These are phyloP conservation scores for Babylonia areolata DNA, from an alignment of 1,140 invertebrate genomes.

Conservation along the genomic window DNA sequence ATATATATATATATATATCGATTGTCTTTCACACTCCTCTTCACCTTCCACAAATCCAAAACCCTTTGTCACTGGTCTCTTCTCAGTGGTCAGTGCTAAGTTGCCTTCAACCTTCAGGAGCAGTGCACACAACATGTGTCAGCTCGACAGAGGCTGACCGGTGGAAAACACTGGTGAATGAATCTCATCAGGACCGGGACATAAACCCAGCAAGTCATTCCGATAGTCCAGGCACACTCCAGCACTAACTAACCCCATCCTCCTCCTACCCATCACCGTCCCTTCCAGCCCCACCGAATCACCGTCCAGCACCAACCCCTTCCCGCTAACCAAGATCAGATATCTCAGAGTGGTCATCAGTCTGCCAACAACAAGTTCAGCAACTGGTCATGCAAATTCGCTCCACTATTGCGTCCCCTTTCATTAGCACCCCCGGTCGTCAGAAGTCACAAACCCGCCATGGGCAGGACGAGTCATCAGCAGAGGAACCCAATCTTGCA, in stretches of 20 bases:
- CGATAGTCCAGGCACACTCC: neutral
- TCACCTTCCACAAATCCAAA: no score
- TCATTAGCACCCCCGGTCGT: slow-evolving; percentile 6
- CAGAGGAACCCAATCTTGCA: neutral
- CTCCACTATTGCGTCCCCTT: neutral
- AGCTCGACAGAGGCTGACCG: no score
- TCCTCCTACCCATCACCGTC: neutral
- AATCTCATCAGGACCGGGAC: neutral
- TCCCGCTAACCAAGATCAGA: no score
- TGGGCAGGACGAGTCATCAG: neutral
- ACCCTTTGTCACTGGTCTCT: no score
- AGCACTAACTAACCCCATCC: neutral
- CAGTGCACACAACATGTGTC: no score
- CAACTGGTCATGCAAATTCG: slow-evolving; percentile 19
- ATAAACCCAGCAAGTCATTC: neutral
- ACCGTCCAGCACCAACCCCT: neutral
- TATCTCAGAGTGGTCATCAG: no score
- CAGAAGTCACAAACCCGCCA: slow-evolving; percentile 25
- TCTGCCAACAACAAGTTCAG: neutral
- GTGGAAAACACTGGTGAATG: neutral
- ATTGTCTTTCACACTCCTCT: no score
- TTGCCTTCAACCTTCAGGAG: no score
- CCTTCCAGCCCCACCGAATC: neutral
- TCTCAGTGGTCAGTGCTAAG: no score
- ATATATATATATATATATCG: no score